Evolutionary conservation across 1,140 invertebrate genomes (phyloP).

Genomic region (Periplaneta americana): DNA sequence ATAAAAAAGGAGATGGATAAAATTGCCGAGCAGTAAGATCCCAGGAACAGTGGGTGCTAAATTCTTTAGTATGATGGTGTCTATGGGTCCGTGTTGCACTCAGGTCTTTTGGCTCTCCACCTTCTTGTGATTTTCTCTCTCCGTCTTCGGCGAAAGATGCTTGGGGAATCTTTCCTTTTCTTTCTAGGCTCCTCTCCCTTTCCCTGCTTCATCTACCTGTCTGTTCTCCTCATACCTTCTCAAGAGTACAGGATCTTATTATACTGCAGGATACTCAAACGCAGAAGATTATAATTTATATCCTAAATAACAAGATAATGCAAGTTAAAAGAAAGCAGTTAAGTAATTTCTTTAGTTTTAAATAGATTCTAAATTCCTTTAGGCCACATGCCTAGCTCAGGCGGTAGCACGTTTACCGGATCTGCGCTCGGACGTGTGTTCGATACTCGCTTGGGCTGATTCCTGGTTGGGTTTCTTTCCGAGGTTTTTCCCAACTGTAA

Average conservation of each 20-base stretch:
- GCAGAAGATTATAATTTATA: neutral
- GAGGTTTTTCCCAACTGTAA: no score
- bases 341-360: no score
- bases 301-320: no score
- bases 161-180: neutral
- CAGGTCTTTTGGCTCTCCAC: neutral
- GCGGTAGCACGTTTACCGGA: no score
- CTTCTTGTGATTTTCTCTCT: neutral
- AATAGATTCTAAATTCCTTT: no score
- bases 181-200: neutral
- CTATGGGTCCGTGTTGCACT: neutral
- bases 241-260: neutral
- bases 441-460: no score
- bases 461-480: no score
- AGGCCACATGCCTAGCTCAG: no score
- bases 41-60: neutral
- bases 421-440: no score
- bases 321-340: no score
- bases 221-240: neutral
- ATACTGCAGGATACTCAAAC: neutral
- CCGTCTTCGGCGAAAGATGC: neutral
- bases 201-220: neutral
- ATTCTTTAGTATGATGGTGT: neutral
- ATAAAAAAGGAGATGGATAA: no score
- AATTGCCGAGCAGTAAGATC: no score